Conservation (phyloP, 2,888 invertebrate genomes). For the Ctena decussata region DNA sequence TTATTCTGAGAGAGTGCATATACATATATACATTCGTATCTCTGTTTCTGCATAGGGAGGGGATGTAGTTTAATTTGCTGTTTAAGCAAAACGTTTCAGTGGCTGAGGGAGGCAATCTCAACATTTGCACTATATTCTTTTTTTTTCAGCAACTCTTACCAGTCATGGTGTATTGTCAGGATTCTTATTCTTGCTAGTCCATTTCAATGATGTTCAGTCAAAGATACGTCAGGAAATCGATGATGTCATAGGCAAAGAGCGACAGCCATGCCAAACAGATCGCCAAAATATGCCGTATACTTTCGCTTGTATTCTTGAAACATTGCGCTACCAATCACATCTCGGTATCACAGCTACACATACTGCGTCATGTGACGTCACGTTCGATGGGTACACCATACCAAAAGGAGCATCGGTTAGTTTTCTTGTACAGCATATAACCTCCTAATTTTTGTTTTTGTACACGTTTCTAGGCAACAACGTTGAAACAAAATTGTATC, state of each 20-base stretch:
- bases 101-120: no score
- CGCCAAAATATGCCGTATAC: constrained; percentile 70
- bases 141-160: constrained; percentile 67
- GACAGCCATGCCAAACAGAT: constrained; percentile 65
- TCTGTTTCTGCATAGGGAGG: no score
- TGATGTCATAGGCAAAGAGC: constrained; percentile 67
- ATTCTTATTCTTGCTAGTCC: constrained; percentile 70
- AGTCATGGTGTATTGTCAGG: constrained; percentile 70
- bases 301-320: constrained; percentile 76
- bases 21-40: no score
- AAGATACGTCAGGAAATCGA: constrained; percentile 76
- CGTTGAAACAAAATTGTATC: no score
- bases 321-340: constrained; percentile 74
- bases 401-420: constrained; percentile 69
- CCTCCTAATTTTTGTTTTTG: not conserved
- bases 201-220: constrained; percentile 72
- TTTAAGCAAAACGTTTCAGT: no score
- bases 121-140: not conserved
- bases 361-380: constrained; percentile 60
- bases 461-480: no score
- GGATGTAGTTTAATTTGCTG: no score
- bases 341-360: constrained; percentile 79
- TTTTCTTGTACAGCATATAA: no score
- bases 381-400: constrained; percentile 64
- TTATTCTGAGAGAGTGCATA: no score